Conservation (phyloP, 2,888 invertebrate species). For the Drosophila koepferae region DNA sequence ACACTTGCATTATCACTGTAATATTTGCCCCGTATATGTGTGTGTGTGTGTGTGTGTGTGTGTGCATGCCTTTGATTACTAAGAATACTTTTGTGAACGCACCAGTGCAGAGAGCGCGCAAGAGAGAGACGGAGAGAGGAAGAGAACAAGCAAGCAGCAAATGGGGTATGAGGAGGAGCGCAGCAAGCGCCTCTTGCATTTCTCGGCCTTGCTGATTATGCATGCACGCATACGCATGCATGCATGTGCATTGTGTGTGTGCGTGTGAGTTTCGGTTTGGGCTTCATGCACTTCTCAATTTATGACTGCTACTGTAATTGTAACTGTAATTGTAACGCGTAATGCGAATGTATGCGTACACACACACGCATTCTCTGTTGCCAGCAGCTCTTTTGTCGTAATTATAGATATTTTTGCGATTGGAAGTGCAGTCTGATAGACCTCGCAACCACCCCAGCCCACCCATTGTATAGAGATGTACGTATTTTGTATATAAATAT, state of each 20-base stretch:
- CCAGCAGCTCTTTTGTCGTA: slow-evolving; percentile 49
- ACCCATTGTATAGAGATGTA: not conserved
- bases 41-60: slow-evolving; percentile 26
- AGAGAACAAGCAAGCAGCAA: slow-evolving; percentile 4
- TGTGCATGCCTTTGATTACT: slow-evolving; percentile 17
- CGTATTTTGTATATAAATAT: slow-evolving; percentile 15
- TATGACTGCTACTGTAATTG: slow-evolving; percentile 17
- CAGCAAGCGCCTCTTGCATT: slow-evolving; percentile 45
- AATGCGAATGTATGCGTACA: slow-evolving; percentile 27
- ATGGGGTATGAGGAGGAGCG: slow-evolving; percentile 18
- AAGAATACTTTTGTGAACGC: slow-evolving; percentile 17
- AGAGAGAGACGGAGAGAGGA: slow-evolving; percentile 16
- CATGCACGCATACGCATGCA: not conserved
- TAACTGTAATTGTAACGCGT: slow-evolving; percentile 22
- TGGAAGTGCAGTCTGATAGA: slow-evolving; percentile 25
- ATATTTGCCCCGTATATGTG: slow-evolving; percentile 42
- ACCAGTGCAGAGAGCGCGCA: not conserved
- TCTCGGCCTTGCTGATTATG: slow-evolving; percentile 76
- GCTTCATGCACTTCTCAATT: slow-evolving; percentile 27
- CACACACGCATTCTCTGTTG: not conserved
- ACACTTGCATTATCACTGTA: slow-evolving; percentile 67
- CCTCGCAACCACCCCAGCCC: slow-evolving; percentile 8
- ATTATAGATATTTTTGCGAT: slow-evolving; percentile 45
- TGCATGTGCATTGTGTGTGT: slow-evolving; percentile 14
- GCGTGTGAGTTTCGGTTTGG: slow-evolving; percentile 28